A percentile compares a stretch with the other conserved stretches of the same genome.
Conservation (phyloP, 2,113 vertebrate species). For the Rhea pennata region DNA sequence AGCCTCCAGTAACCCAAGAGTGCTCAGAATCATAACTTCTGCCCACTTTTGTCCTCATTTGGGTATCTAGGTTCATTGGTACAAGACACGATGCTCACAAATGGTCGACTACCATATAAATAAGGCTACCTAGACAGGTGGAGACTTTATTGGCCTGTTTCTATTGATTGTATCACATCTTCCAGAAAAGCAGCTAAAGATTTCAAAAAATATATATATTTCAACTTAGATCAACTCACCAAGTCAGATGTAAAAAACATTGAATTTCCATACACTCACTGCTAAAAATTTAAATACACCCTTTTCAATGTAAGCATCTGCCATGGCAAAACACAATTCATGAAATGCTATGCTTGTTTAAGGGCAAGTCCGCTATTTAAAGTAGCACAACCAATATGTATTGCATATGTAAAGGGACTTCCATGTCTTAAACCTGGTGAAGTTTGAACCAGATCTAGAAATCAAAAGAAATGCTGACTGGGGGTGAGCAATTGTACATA, state of each 20-base stretch:
- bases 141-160: not conserved
- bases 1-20: not conserved
- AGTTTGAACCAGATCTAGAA: not conserved
- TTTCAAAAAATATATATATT: too few species aligned
- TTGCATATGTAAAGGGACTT: not conserved
- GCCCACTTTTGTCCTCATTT: not conserved
- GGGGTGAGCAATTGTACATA: not conserved
- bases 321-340: not conserved
- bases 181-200: not conserved
- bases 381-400: not conserved
- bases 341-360: not conserved
- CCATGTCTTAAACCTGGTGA: not conserved
- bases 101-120: not conserved
- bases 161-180: not conserved
- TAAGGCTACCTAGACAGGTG: not conserved
- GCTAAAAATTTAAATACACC: not conserved
- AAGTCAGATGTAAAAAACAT: not conserved
- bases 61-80: not conserved
- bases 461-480: not conserved
- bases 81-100: fast-evolving
- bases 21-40: not conserved
- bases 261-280: not conserved
- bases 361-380: not conserved
- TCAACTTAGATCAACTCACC: not conserved
- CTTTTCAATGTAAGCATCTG: not conserved